Percentiles rank a stretch among this genome's conserved stretches.
Conservation (phyloP, 2,113 vertebrate genomes). For the Uria aalge region DNA sequence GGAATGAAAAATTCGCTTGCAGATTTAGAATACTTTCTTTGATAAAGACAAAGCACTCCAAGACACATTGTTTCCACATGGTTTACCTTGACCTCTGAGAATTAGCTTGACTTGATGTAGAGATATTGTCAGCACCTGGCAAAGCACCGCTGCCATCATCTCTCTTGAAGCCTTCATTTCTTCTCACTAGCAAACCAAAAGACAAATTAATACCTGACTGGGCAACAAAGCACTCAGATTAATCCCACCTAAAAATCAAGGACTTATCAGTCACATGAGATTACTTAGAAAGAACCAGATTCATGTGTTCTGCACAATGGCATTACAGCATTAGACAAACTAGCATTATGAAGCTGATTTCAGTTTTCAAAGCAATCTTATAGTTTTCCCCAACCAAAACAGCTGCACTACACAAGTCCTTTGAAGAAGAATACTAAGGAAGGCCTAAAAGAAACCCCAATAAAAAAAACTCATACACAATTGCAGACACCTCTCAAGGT, state of each 20-base stretch:
- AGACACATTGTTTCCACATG: neutral
- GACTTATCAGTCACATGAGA: neutral
- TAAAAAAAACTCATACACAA: neutral
- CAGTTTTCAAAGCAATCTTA: neutral
- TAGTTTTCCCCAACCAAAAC: neutral
- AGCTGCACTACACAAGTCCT: neutral
- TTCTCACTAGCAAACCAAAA: conserved; percentile 69
- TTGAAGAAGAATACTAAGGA: neutral
- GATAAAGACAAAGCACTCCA: neutral
- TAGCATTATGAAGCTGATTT: neutral
- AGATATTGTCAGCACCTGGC: conserved; percentile 62
- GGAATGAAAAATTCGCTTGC: neutral
- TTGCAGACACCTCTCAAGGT: neutral
- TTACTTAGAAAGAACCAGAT: neutral
- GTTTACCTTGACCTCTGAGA: conserved; percentile 74
- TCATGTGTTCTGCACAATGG: neutral
- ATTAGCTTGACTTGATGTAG: conserved; percentile 57
- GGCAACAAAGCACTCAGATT: neutral
- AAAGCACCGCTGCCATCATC: conserved; percentile 66
- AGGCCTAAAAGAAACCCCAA: neutral
- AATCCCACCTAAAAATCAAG: neutral
- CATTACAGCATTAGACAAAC: neutral
- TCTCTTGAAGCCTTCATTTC: conserved; percentile 74
- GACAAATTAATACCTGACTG: neutral
- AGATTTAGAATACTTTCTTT: neutral